These are phyloP conservation scores for Drosophila atripex DNA, from an alignment of 2,888 invertebrate genomes.

Conservation along the genomic window DNA sequence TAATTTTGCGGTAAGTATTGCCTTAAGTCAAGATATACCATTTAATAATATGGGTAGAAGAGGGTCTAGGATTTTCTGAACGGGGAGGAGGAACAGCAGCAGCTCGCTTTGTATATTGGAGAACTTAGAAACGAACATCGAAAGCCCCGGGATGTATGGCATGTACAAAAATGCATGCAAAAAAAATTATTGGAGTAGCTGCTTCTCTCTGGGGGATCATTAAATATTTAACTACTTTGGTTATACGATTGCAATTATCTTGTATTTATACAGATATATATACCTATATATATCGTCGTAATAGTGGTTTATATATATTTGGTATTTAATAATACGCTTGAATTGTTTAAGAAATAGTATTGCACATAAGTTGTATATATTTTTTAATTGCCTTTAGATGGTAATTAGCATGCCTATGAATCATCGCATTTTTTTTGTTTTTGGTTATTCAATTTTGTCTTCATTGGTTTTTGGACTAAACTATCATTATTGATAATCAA, in stretches of 20 bases:
- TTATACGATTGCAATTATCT: slow-evolving; percentile 63
- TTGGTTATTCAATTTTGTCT: slow-evolving; percentile 43
- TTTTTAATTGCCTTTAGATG: slow-evolving; percentile 46
- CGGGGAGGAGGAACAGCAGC: slow-evolving; percentile 4
- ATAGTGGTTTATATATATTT: slow-evolving; percentile 37
- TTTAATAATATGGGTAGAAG: slow-evolving; percentile 13
- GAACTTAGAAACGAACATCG: slow-evolving; percentile 9
- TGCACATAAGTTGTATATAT: slow-evolving; percentile 65
- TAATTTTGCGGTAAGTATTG: slow-evolving; percentile 38
- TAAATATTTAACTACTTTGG: slow-evolving; percentile 62
- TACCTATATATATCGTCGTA: slow-evolving; percentile 12
- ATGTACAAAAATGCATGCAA: slow-evolving; percentile 43
- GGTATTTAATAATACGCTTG: slow-evolving; percentile 40
- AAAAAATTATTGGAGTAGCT: slow-evolving; percentile 11
- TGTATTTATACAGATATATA: slow-evolving; percentile 46
- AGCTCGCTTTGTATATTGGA: background rate
- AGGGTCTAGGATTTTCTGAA: slow-evolving; percentile 14
- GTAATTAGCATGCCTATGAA: slow-evolving; percentile 13
- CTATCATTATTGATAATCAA: slow-evolving; percentile 45
- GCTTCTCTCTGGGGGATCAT: slow-evolving; percentile 26
- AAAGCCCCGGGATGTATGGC: slow-evolving; percentile 10
- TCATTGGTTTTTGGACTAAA: slow-evolving; percentile 43
- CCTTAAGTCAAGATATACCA: slow-evolving; percentile 37
- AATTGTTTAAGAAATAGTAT: slow-evolving; percentile 70
- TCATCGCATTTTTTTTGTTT: slow-evolving; percentile 5